A percentile compares a stretch with the other conserved stretches of the same genome.
Conservation (phyloP, 2,797 vertebrate genomes). For the Paramormyrops hopkinsi region DNA sequence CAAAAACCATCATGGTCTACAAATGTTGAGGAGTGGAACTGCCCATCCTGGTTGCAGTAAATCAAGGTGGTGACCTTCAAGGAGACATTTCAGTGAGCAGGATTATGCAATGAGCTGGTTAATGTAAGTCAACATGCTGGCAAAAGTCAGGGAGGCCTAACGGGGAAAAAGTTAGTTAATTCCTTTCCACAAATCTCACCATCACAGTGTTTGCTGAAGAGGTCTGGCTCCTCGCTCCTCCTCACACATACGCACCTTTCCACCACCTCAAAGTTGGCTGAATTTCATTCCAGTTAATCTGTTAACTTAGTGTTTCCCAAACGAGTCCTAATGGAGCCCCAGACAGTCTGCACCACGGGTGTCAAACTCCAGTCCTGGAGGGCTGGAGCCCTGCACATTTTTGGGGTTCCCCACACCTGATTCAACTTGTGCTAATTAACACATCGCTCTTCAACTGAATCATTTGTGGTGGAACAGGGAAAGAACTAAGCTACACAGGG, state of each 20-base stretch:
- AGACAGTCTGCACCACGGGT: neutral
- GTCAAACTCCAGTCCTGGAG: neutral
- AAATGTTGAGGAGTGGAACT: neutral
- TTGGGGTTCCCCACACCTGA: neutral
- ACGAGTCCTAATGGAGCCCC: neutral
- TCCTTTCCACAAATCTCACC: neutral
- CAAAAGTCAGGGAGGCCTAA: neutral
- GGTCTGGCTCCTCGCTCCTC: neutral
- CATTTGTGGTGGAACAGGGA: neutral
- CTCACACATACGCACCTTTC: neutral
- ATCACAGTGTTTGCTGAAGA: neutral
- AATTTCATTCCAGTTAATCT: neutral
- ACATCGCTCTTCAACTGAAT: neutral
- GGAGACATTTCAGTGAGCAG: neutral
- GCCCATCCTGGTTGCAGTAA: neutral
- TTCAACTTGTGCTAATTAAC: neutral
- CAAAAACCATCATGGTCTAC: neutral
- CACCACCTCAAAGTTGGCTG: neutral
- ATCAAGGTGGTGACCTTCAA: neutral
- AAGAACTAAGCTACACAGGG: neutral
- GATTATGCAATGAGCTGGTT: neutral
- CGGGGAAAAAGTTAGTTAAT: neutral
- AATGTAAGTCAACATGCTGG: neutral
- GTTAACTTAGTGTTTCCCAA: neutral
- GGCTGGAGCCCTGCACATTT: neutral